Conservation (phyloP, 2,797 vertebrate genomes). For the Sebastes trivittatus region DNA sequence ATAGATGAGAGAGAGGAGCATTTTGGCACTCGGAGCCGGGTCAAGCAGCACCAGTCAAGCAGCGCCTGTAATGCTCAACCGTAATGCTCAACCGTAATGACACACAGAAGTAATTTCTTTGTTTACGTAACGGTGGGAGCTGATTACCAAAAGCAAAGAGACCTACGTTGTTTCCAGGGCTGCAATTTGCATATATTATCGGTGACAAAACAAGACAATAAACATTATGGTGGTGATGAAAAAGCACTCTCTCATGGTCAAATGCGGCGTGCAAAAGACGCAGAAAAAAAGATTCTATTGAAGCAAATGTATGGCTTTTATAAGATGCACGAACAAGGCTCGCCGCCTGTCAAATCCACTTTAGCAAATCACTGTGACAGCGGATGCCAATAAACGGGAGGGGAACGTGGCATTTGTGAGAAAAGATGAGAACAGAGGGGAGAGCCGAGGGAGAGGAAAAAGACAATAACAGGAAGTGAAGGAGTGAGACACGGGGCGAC, state of each 20-base stretch:
- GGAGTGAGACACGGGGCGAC: conserved; percentile 28
- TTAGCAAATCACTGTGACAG: conserved; percentile 67
- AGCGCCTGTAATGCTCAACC: conserved; percentile 22
- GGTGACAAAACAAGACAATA: conserved; percentile 42
- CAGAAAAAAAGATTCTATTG: conserved; percentile 21
- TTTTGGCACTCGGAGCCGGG: conserved; percentile 50
- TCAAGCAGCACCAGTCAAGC: conserved; percentile 58
- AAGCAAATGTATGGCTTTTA: conserved; percentile 62
- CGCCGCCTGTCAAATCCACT: conserved; percentile 67
- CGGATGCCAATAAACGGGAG: conserved; percentile 55
- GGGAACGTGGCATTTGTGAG: conserved; percentile 34
- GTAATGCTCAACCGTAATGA: conserved; percentile 41
- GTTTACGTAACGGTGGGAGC: conserved; percentile 55
- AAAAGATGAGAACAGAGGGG: conserved; percentile 20
- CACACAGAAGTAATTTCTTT: conserved; percentile 52
- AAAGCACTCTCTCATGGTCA: conserved; percentile 18
- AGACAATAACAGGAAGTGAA: conserved; percentile 51
- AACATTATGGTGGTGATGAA: conserved; percentile 15
- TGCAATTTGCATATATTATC: conserved; percentile 65
- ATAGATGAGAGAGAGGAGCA: conserved; percentile 61
- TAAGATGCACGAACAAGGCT: conserved; percentile 55
- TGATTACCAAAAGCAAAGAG: conserved; percentile 61
- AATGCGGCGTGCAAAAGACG: conserved; percentile 14
- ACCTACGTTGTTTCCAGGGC: conserved; percentile 35
- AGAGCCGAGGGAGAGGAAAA: conserved; percentile 11